Base-by-base conservation (phyloP, 2,888 invertebrate genomes). In the Machimus rusticus region DNA sequence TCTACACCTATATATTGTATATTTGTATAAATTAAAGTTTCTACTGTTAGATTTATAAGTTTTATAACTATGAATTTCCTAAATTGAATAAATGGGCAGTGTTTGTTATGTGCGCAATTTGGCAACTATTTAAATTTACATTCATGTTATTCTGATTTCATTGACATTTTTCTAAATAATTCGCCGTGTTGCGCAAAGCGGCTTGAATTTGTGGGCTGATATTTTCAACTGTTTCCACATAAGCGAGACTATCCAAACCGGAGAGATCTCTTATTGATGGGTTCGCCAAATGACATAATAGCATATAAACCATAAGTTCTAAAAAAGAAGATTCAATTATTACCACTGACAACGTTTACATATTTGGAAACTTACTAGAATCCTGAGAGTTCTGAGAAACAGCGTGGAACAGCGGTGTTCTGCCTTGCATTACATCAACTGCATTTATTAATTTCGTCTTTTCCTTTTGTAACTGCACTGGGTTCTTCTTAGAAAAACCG, bases 201-300 rank as follows among this genome's bases (percentile, higher is more conserved):
- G 1, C 12, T 43, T 66, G 19, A 16, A 84, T 19, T 5, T 66
- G 74, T 12, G 74, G 14, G 8, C 4, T 66, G 8, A 81, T 43
- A 8, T 37, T 37, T 23, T 57, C 39, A 16, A 34, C 19, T n/a
- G n/a, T 89, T 78, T 88, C 92, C 81, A 89, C 91, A 90, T 89
- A 92, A 0, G 91, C 89, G 88, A 90, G 90, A 14, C 92, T 91
- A 88, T 92, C 91, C 43, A 90, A 89, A 0, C 91, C 92, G 88
- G 91, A 90, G 12, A 90, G 89, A 87, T 92, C 92, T 87, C 90
- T 90, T 19, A 91, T 89, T 8, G 90, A 90, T 2, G 92, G 92
- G 90, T 92, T 90, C 9, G 90, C 90, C 19, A 92, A 86, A 55
- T 89, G 66, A 23, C 34, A 74, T 14, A 88, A 51, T 28, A 89